Evolutionary conservation across 1,140 invertebrate genomes (phyloP), one percentile per base, ranked within the genome.

Genomic region (Neodiprion fabricii): DNA sequence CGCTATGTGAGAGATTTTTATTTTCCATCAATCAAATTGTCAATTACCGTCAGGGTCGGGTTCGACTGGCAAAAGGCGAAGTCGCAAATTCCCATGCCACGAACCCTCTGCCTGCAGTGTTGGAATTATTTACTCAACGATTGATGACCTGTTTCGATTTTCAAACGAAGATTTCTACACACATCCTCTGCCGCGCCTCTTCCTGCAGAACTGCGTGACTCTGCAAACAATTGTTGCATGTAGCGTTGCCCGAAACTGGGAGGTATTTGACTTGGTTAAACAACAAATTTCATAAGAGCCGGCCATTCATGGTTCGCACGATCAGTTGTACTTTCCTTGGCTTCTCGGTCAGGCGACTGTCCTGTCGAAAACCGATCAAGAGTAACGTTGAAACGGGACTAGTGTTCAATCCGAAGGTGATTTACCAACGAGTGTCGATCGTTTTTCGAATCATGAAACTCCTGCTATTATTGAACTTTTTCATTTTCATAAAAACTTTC

Each of bases 241-340:
- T 71, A 72, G 28, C 28, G 48, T 74, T 78, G 74, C 80, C 82
- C 83, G 80, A 84, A 85, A 83, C 81, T 72, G 79, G 72, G 78
- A 83, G 82, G 83, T 86, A 85, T 86, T 86, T 85, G 79, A 72
- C 75, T 76, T 76, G 74, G 72, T 75, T 79, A 83, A 86, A 85
- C 78, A 85, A 66, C n/a, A 66, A 23, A 74, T 76, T 70, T 78
- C 79, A 82, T 86, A 85, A 86, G 81, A 85, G 79, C 75, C 71
- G 77, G 50, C n/a, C 70, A 14, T 48, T 72, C 70, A 14, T 78
- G 70, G 78, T 61, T 48, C 21, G 48, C 72, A 74, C 23, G 75
- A 74, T 79, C 79, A 84, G 81, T 85, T 72, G 11, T 72, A n/a
- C 77, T 75, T 77, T 76, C 76, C 73, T 69, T 66, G 61, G 14